These are phyloP conservation scores for Brachylomia viminalis DNA, from an alignment of 2,888 invertebrate species.

Conservation along the genomic window DNA sequence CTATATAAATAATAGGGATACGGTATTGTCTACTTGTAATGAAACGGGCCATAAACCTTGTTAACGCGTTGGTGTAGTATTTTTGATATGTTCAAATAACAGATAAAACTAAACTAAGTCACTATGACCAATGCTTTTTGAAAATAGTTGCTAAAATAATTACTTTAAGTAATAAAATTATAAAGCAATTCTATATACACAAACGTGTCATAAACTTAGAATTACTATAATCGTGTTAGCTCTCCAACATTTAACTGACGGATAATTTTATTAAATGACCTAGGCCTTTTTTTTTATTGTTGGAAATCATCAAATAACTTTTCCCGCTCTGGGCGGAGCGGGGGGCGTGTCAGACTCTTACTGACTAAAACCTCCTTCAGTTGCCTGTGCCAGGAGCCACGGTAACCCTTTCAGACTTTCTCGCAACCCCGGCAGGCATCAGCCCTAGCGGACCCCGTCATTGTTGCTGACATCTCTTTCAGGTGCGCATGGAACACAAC, in stretches of 20 bases:
- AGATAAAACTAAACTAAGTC: neutral
- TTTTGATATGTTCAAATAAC: neutral
- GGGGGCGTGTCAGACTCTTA: no score
- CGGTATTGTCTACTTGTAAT: neutral
- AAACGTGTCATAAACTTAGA: neutral
- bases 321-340: no score
- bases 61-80: neutral
- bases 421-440: no score
- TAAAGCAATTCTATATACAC: neutral
- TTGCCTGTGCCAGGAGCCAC: no score
- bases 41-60: neutral
- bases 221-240: neutral
- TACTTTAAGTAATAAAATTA: neutral
- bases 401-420: no score
- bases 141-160: neutral
- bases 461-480: no score
- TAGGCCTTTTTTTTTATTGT: no score
- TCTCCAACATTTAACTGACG: neutral
- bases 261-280: neutral
- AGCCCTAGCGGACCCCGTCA: no score
- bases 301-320: no score
- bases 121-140: no score
- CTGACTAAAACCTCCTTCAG: no score
- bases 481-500: no score
- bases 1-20: neutral